Conservation (phyloP, 1,140 invertebrate species). For the Stenopsyche tienmushanensis region DNA sequence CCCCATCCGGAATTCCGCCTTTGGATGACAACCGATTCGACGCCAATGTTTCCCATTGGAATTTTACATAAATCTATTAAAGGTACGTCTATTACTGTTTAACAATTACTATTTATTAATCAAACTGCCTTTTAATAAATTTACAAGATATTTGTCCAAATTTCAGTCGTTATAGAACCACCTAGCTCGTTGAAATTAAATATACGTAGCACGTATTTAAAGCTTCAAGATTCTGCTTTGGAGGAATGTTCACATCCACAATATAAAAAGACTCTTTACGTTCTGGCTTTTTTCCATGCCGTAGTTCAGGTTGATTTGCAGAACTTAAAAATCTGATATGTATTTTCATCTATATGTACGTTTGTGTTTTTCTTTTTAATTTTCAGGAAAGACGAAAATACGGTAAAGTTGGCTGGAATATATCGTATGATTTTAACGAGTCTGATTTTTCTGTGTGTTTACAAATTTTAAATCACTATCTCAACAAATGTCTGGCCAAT, state of each 20-base stretch:
- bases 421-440: conserved; percentile 89
- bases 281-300: conserved; percentile 87
- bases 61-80: conserved; percentile 83
- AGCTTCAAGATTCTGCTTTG: conserved; percentile 70
- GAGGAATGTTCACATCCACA: conserved; percentile 70
- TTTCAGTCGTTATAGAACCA: conserved; percentile 82
- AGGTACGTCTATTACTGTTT: conserved; percentile 55
- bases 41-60: conserved; percentile 81
- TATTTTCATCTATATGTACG: conserved; percentile 1
- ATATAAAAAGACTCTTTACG: conserved; percentile 79
- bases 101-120: too few relatives aligned
- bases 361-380: conserved; percentile 2
- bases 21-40: conserved; percentile 89
- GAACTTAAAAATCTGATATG: neutral
- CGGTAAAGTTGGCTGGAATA: conserved; percentile 92
- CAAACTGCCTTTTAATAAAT: too few relatives aligned
- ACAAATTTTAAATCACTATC: conserved; percentile 79
- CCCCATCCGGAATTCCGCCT: conserved; percentile 88
- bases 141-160: conserved; percentile 28
- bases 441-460: conserved; percentile 87
- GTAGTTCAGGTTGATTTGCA: conserved; percentile 75
- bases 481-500: conserved; percentile 65
- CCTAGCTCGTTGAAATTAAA: conserved; percentile 88
- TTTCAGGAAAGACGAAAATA: conserved; percentile 83
- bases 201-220: conserved; percentile 84